Conservation (phyloP, 2,797 vertebrate genomes). For the Cryptoblepharus egeriae region DNA sequence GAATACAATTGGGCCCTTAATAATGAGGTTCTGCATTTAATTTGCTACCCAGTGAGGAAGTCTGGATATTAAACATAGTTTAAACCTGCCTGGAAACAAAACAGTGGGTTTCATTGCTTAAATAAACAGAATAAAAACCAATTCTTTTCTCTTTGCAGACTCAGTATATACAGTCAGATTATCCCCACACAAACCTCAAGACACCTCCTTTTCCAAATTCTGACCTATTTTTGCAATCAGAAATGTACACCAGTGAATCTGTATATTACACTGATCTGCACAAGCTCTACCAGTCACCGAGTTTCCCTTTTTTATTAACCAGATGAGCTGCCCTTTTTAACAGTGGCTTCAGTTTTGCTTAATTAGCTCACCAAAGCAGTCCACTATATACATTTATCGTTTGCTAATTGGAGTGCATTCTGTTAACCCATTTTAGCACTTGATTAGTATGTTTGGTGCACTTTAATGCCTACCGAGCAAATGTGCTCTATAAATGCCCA, state of each 20-base stretch:
- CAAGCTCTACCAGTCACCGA: neutral
- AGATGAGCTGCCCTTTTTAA: neutral
- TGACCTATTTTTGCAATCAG: no score
- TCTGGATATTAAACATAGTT: no score
- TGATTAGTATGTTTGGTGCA: constrained; percentile 21
- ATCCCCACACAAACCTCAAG: neutral
- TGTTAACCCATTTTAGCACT: neutral
- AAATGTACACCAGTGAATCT: neutral
- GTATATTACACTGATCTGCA: neutral
- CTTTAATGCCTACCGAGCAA: constrained; percentile 25
- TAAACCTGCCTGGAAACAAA: neutral
- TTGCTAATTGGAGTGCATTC: constrained; percentile 13
- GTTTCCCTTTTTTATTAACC: constrained; percentile 11
- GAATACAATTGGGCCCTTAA: no score
- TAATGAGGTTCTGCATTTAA: no score
- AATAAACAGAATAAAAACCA: neutral
- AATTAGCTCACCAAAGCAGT: constrained; percentile 18
- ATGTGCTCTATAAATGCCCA: constrained; percentile 4
- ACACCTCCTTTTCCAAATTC: no score
- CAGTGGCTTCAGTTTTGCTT: constrained; percentile 10
- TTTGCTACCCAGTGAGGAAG: no score
- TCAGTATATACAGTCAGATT: neutral
- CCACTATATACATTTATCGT: constrained; percentile 10
- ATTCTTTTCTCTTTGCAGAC: neutral
- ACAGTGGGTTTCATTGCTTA: neutral